Base-by-base conservation (phyloP, 2,113 vertebrate species). In the Bujurquina vittata region DNA sequence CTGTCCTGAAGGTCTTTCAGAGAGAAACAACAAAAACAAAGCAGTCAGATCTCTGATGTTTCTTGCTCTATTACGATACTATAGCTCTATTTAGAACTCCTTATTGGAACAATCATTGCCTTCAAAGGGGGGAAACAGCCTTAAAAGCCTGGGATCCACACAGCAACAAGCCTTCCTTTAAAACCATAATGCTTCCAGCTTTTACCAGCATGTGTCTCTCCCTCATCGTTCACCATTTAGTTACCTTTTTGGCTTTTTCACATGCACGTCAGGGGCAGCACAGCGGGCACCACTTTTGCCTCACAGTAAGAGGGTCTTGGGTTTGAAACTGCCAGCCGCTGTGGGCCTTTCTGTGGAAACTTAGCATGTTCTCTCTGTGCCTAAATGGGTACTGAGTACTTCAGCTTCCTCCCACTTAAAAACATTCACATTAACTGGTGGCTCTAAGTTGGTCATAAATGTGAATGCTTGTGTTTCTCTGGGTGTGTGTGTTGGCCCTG, bases 381-480 rank as follows among this genome's bases (percentile, higher is more conserved):
- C 40, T 46, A 14, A 15, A 7, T 49, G 0, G 3, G 1, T 4
- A 31, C 14, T 49, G 0, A 40, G 23, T 7, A 0, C 10, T 69
- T 23, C 43, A 69, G 65, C 43, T 0, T 69, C 23, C 40, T 49
- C 23, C 1, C 63, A 0, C 46, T 40, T 0, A 11, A 49, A 55
- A 26, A 43, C 1, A 11, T 29, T 3, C 22, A 67, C 4, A 10
- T 11, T 40, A 43, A 43, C 10, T 65, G 15, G 37, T 26, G 37
- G 26, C 2, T 26, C 1, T 46, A 46, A 67, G 26, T 0, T 0
- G 14, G 0, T 22, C 46, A 46, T 46, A 22, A 1, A 40, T 63
- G 1, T 26, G 22, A 46, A 46, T 67, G 17, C 14, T 46, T 11
- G 63, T 67, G 4, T 67, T 14, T 37, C 7, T 37, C 2, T 46